Evolutionary conservation across 2,797 vertebrate genomes (phyloP).

Genomic region (Mormyrops boulengeri): DNA sequence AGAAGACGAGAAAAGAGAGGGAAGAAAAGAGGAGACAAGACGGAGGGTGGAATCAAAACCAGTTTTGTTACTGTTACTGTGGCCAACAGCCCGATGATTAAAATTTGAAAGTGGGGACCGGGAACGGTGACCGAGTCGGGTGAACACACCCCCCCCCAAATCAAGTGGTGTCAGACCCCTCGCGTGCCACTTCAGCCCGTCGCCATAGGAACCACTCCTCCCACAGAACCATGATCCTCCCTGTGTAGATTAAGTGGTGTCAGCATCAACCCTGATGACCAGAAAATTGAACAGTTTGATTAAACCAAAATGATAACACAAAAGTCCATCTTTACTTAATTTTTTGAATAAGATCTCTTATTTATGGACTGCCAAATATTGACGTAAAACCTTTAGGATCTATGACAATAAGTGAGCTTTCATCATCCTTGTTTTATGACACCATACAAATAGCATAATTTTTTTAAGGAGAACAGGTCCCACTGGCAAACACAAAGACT

Average conservation of each 20-base stretch:
- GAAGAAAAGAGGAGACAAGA: not conserved
- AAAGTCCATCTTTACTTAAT: not conserved
- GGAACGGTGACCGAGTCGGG: slow-evolving; percentile 21
- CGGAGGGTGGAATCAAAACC: slow-evolving; percentile 4
- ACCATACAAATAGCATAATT: not conserved
- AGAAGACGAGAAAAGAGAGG: not conserved
- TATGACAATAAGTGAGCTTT: not conserved
- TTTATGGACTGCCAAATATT: not conserved
- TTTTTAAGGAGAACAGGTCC: not conserved
- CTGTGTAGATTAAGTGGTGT: not conserved
- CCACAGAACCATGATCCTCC: not conserved
- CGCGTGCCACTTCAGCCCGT: not conserved
- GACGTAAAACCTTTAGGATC: not conserved
- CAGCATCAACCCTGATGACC: not conserved
- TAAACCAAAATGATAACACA: not conserved
- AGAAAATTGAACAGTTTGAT: not conserved
- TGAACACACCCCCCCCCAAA: slow-evolving; percentile 25
- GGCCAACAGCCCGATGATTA: slow-evolving; percentile 22
- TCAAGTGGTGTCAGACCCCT: slow-evolving; percentile 18
- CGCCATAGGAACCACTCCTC: slow-evolving; percentile 19
- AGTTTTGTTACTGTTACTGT: slow-evolving; percentile 6
- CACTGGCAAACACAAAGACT: not conserved
- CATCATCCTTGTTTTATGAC: not conserved
- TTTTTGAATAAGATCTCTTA: not conserved
- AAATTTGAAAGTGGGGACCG: slow-evolving; percentile 32